Evolutionary conservation across 2,113 vertebrate genomes (phyloP).

Genomic region (Petromus typicus): DNA sequence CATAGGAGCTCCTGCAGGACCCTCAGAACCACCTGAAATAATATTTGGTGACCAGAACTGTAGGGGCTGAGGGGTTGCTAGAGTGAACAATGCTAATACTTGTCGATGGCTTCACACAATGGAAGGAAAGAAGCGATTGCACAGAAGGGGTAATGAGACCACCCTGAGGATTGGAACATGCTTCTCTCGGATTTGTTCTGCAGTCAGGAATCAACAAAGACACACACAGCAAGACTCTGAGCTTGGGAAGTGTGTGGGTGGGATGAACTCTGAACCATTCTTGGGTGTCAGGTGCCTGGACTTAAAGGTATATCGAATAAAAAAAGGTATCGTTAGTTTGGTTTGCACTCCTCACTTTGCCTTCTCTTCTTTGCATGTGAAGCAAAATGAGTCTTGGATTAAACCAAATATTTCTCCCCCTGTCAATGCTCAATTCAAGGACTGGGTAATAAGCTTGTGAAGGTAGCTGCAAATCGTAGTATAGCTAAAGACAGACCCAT

Average conservation of each 20-base stretch:
- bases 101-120: constrained; percentile 1
- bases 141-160: neutral
- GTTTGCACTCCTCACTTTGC: constrained; percentile 34
- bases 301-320: neutral
- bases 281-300: constrained; percentile 54
- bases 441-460: neutral
- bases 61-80: neutral
- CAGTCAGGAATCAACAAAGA: neutral
- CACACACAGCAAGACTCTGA: neutral
- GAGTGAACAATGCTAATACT: neutral
- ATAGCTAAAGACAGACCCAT: neutral
- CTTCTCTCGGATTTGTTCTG: neutral
- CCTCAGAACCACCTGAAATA: constrained; percentile 63
- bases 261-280: neutral
- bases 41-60: constrained; percentile 41
- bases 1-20: neutral
- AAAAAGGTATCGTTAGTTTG: neutral
- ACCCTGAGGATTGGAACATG: neutral
- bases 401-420: neutral
- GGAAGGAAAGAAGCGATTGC: neutral
- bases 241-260: constrained; percentile 50
- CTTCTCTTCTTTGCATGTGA: constrained; percentile 28
- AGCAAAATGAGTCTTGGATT: constrained; percentile 40
- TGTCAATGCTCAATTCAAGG: neutral
- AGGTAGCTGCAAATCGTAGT: neutral